Percentiles rank a stretch among this genome's conserved stretches.
phyloP scores from a whole-genome alignment of 53 echinoderm and acorn worm species.

The Antedon mediterranea region DNA sequence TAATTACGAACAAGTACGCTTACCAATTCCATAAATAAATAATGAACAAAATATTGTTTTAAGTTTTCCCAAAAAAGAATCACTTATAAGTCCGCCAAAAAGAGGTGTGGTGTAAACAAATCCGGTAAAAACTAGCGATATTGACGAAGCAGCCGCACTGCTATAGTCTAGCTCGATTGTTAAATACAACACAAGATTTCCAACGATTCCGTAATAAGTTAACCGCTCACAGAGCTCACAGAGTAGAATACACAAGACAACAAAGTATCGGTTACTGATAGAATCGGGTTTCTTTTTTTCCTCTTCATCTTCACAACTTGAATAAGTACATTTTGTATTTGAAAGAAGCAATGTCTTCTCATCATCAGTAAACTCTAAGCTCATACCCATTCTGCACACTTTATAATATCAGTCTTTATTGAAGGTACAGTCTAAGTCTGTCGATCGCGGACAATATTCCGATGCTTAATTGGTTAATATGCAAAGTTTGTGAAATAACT shows the following conservation, averaged over 20 bases:
- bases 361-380: too few relatives aligned
- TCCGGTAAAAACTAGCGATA: conserved; percentile 58
- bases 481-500: too few relatives aligned
- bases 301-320: too few relatives aligned
- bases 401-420: too few relatives aligned
- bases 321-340: too few relatives aligned
- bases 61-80: conserved; percentile 67
- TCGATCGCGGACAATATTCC: too few relatives aligned
- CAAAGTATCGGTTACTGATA: conserved; percentile 17
- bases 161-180: conserved; percentile 40
- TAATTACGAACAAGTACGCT: not conserved
- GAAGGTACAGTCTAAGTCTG: too few relatives aligned
- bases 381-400: too few relatives aligned
- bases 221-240: conserved; percentile 78
- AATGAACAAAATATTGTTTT: conserved; percentile 73
- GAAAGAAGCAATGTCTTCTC: too few relatives aligned
- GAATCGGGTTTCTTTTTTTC: too few relatives aligned
- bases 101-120: conserved; percentile 72
- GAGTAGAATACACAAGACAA: conserved; percentile 65
- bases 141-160: conserved; percentile 42
- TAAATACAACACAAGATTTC: conserved; percentile 69
- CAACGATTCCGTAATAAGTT: conserved; percentile 78
- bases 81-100: conserved; percentile 86
- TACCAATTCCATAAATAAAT: conserved; percentile 72
- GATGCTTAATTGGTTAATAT: too few relatives aligned